A percentile compares a stretch with the other conserved stretches of the same genome.
phyloP scores from a whole-genome alignment of 2,888 invertebrate species.

The Pasiphila rectangulata region DNA sequence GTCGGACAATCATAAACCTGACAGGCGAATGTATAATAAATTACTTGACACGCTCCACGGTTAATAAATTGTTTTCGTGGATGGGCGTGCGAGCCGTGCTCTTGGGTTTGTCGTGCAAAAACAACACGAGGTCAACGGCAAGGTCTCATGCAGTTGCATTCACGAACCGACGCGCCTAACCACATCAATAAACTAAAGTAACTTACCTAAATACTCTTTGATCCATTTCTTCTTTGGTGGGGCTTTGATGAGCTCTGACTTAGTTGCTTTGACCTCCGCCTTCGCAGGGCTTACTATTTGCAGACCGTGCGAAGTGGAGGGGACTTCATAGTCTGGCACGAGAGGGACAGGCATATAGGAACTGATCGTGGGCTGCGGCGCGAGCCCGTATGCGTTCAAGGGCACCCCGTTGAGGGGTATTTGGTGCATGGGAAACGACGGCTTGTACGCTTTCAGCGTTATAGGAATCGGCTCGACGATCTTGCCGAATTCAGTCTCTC shows the following conservation, averaged over 20 bases:
- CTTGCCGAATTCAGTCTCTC: constrained; percentile 70
- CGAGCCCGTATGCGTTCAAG: constrained; percentile 44
- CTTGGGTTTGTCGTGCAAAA: constrained; percentile 53
- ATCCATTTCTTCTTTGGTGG: constrained; percentile 89
- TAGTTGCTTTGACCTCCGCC: constrained; percentile 44
- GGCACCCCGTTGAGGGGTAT: constrained; percentile 44
- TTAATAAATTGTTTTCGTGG: constrained; percentile 25
- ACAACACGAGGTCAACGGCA: constrained; percentile 50
- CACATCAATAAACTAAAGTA: constrained; percentile 4
- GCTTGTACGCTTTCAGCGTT: constrained; percentile 62
- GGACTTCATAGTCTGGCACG: constrained; percentile 43
- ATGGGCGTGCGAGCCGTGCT: constrained; percentile 41
- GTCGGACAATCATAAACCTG: constrained; percentile 18
- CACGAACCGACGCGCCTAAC: constrained; percentile 32
- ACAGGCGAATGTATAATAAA: constrained; percentile 22
- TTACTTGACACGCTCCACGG: constrained; percentile 16
- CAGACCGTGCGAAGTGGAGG: constrained; percentile 42
- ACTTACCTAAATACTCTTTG: constrained; percentile 83
- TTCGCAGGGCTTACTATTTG: constrained; percentile 45
- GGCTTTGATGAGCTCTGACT: constrained; percentile 58
- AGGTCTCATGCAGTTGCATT: constrained; percentile 47
- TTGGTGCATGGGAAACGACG: constrained; percentile 50
- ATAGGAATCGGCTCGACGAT: constrained; percentile 69
- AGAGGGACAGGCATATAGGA: constrained; percentile 47
- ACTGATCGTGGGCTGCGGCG: constrained; percentile 49